Evolutionary conservation across 2,888 invertebrate species (phyloP).

Genomic region (Polia nebulosa): DNA sequence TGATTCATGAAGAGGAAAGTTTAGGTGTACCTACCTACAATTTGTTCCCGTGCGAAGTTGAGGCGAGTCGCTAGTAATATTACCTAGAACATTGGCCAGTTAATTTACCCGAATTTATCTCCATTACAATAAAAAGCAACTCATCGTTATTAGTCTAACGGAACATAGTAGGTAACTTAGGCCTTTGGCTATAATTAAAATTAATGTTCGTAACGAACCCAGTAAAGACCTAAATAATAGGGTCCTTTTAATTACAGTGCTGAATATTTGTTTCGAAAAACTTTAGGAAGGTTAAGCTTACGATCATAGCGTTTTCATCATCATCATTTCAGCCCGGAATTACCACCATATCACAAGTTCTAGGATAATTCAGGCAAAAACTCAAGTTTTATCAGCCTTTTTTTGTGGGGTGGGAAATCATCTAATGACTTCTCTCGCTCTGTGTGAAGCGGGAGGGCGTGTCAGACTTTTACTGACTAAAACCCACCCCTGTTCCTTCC

Average conservation of each 20-base stretch:
- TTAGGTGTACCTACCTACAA: too few species aligned
- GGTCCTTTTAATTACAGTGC: conserved; percentile 11
- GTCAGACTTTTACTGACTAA: too few species aligned
- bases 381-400: too few species aligned
- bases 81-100: neutral
- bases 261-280: conserved; percentile 8
- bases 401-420: too few species aligned
- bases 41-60: too few species aligned
- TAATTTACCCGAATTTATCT: conserved; percentile 26
- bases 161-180: conserved; percentile 4
- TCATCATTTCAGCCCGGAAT: neutral
- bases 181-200: conserved; percentile 42
- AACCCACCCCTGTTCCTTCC: too few species aligned
- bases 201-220: conserved; percentile 19
- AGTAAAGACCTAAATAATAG: neutral
- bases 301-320: neutral
- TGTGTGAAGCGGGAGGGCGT: too few species aligned
- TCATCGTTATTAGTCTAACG: conserved; percentile 26
- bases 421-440: too few species aligned
- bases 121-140: conserved; percentile 28
- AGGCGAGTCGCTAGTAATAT: too few species aligned
- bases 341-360: too few species aligned
- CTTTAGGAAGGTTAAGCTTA: neutral
- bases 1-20: too few species aligned
- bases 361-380: too few species aligned